Evolutionary conservation across 2,113 vertebrate genomes (phyloP).

Genomic region (Eurystomus gularis): DNA sequence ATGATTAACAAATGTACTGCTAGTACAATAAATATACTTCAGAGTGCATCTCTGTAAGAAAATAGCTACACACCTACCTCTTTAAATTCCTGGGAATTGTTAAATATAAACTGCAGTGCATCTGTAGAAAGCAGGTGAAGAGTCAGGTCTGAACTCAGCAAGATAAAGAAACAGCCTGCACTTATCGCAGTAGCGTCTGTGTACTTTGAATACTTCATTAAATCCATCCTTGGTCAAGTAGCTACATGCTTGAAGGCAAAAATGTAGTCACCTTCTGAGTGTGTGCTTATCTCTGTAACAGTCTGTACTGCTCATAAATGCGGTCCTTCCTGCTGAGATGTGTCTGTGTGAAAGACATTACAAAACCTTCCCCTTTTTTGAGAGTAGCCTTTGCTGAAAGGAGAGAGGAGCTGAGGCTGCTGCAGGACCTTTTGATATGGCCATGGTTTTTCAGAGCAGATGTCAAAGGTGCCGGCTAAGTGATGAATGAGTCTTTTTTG

Average conservation of each 20-base stretch:
- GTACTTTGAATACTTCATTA: background rate
- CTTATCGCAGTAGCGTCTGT: accelerated
- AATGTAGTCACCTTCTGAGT: background rate
- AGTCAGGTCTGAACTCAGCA: background rate
- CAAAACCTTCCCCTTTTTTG: background rate
- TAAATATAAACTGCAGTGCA: background rate
- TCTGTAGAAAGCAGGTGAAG: background rate
- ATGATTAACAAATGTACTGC: background rate
- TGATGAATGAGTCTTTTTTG: background rate
- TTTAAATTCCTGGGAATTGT: background rate
- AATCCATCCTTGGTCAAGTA: background rate
- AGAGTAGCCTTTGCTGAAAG: background rate
- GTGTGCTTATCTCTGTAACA: background rate
- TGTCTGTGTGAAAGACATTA: background rate
- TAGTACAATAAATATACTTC: background rate
- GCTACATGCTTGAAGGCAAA: background rate
- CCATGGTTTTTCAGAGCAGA: background rate
- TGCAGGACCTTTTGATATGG: background rate
- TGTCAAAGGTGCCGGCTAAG: background rate
- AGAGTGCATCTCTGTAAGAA: background rate
- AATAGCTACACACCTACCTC: background rate
- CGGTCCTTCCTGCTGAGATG: background rate
- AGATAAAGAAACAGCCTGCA: background rate
- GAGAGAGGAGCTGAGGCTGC: background rate
- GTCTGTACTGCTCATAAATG: background rate